Evolutionary conservation across 2,797 vertebrate species (phyloP).

Genomic region (Enteromius mattozi): DNA sequence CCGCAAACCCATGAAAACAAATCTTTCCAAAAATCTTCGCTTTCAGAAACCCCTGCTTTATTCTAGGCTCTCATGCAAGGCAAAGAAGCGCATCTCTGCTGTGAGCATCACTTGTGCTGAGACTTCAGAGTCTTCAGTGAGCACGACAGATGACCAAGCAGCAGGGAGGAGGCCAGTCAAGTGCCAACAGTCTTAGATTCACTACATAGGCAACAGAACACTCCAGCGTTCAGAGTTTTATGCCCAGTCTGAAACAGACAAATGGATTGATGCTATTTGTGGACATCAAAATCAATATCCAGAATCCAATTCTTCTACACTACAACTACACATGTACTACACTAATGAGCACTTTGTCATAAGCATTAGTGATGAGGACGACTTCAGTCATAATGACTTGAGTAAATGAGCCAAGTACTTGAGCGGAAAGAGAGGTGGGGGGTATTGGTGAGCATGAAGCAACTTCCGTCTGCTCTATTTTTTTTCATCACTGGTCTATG

Average conservation of each 20-base stretch:
- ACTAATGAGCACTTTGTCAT: slow-evolving; percentile 23
- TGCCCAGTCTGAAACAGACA: slow-evolving; percentile 31
- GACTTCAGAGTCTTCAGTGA: slow-evolving; percentile 46
- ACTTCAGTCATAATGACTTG: background rate
- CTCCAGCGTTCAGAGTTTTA: slow-evolving; percentile 28
- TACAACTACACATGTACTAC: slow-evolving; percentile 9
- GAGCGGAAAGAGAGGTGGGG: background rate
- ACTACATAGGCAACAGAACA: slow-evolving; percentile 50
- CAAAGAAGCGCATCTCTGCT: slow-evolving; percentile 22
- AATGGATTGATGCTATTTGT: slow-evolving; percentile 48
- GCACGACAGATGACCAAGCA: slow-evolving; percentile 62
- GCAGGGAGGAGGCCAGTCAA: slow-evolving; percentile 54
- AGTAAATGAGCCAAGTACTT: slow-evolving; percentile 13
- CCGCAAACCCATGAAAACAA: background rate
- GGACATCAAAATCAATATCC: slow-evolving; percentile 20
- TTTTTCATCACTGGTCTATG: background rate
- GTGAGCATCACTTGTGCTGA: slow-evolving; percentile 43
- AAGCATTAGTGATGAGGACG: slow-evolving; percentile 2
- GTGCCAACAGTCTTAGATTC: slow-evolving; percentile 54
- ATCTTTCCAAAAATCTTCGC: background rate
- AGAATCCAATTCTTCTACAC: slow-evolving; percentile 21
- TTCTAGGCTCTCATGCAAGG: slow-evolving; percentile 1
- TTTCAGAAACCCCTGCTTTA: slow-evolving; percentile 22
- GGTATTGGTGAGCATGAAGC: slow-evolving; percentile 4
- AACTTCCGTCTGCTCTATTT: background rate